Evolutionary conservation across 2,888 invertebrate genomes (phyloP), one percentile per base, ranked within the genome.

Genomic region (Neocrepidodera transversa): DNA sequence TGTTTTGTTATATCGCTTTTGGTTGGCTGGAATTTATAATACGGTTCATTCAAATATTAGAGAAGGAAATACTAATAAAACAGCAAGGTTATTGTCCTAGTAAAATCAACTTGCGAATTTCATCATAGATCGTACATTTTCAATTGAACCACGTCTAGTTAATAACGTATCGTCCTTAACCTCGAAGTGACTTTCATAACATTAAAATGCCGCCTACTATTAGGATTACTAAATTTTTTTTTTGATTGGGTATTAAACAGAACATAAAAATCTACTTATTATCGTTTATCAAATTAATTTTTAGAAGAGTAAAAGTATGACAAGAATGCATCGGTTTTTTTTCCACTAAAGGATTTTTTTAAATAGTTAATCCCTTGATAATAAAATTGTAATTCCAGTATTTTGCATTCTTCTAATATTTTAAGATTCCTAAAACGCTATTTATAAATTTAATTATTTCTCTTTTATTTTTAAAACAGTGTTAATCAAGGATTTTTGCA

Each of bases 61-160:
- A 54, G 50, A 59, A 47, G 59, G 59, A 59, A 59, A 55, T 26
- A 45, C 51, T 60, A 60, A 55, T 55, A 60, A 59, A 54, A 54
- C 43, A 11, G 38, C 54, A 38, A 49, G 54, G 51, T 60, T 54
- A 60, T 60, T 55, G 59, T 50, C 54, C 54, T 45, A 26, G 23
- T 13, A 45, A 45, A 45, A 45, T 14, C 11, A 23, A 45, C 13
- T 26, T 45, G 42, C 42, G 20, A 42, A 42, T 42, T 42, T 42
- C 23, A n/a, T 42, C 42, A 42, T 42, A 42, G 10, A 42, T 42
- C 20, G 23, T 42, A 18, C 18, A 20, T 42, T 42, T 42, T 42
- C 42, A 6, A 42, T 42, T 42, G 20, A 23, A 50, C 23, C 10
- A 38, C 50, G 35, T 49, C 20, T 13, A 49, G 20, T 14, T 23